Base-by-base conservation (phyloP, 2,113 vertebrate genomes). In the Leuciscus idus region DNA sequence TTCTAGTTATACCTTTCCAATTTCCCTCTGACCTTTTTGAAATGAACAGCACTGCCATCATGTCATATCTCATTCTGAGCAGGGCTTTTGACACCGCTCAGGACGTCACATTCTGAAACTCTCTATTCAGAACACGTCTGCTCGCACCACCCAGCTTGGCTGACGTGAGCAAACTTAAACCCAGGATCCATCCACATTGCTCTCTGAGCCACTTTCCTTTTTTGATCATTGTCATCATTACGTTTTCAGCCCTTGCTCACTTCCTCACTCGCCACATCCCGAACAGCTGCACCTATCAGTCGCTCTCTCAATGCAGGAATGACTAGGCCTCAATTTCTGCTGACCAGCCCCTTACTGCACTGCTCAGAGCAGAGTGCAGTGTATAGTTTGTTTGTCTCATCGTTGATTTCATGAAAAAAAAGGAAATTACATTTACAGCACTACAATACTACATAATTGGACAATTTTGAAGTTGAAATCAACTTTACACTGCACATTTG, bases 291-390 rank as follows among this genome's bases (percentile, higher is more conserved):
- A 76, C 43, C 62, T 68, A 68, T 90, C 48, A 43, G 3, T 87
- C 50, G 64, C 85, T 59, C 55, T 84, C 74, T 89, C 81, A 48
- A 68, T 90, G 85, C 90, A 93, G 93, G 93, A 93, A 94, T 94
- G 92, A 90, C 88, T 91, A 93, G 91, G 89, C 86, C 85, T 89
- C 89, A 89, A 88, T 88, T 88, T 74, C 73, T 78, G 90, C 88
- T 90, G 70, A 87, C 77, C 85, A 83, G 15, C 57, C 83, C 26
- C 11, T 46, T 50, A 68, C 59, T 78, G 62, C 80, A 52, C 62
- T 52, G 61, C 46, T 82, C 19, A 70, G 5, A 52, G 62, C 19
- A 23, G 26, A 68, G 17, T 1, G 2, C 43, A 52, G 26, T 36
- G 19, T 5, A 48, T 48, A 21, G 39, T 61, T 66, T 28, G 39